A percentile compares a stretch with the other conserved stretches of the same genome.
These are phyloP conservation scores for Epizoanthus scotinus DNA, from an alignment of 92 coral and sea anemone genomes.

Conservation along the genomic window DNA sequence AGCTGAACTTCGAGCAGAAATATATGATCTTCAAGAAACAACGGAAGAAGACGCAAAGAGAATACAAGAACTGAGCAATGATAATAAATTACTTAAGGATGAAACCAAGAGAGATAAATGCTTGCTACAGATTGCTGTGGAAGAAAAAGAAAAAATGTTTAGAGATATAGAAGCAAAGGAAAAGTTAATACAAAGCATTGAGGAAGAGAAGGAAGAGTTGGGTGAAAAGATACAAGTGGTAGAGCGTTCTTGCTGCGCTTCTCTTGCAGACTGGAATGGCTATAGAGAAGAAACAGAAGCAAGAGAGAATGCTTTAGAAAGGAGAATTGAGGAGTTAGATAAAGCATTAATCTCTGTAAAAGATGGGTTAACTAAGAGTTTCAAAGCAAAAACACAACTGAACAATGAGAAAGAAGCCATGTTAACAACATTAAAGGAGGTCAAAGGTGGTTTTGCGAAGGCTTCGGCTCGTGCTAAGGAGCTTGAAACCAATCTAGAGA, in stretches of 20 bases:
- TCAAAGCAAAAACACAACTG: neutral
- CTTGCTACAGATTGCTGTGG: neutral
- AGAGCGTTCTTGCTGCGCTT: neutral
- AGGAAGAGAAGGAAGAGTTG: neutral
- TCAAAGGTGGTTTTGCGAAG: conserved; percentile 17
- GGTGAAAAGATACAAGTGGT: neutral
- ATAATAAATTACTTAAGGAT: neutral
- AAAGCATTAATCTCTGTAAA: neutral
- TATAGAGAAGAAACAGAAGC: neutral
- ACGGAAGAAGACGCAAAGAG: neutral
- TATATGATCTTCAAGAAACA: too few species aligned
- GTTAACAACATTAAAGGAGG: conserved; percentile 11
- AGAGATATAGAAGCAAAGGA: too few species aligned
- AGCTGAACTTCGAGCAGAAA: neutral
- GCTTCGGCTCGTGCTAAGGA: conserved; percentile 7
- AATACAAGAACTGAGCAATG: neutral
- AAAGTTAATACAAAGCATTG: neutral
- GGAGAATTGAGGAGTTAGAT: conserved; percentile 7
- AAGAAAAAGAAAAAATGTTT: neutral
- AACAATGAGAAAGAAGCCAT: conserved; percentile 19
- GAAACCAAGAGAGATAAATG: neutral
- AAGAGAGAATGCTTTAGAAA: neutral
- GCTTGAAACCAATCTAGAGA: conserved; percentile 15
- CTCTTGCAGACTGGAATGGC: neutral
- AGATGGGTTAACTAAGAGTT: neutral